phyloP scores from a whole-genome alignment of 2,888 invertebrate genomes.

The Cantharis nigra region DNA sequence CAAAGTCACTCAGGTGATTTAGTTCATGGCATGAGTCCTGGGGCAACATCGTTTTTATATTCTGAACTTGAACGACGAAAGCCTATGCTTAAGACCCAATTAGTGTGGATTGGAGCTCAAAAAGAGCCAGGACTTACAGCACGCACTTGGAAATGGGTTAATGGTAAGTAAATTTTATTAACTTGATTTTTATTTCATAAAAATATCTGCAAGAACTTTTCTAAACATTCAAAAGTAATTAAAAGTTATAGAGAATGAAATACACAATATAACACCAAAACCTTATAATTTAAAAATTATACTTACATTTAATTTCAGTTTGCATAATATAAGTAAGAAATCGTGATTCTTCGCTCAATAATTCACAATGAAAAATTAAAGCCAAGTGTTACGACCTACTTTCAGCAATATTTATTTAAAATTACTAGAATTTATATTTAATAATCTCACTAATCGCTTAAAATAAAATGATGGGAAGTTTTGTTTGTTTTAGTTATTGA shows the following conservation, averaged over 20 bases:
- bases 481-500: not conserved
- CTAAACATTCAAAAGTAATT: not conserved
- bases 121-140: constrained; percentile 84
- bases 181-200: too few relatives aligned
- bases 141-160: constrained; percentile 88
- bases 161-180: constrained; percentile 64
- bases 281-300: not conserved
- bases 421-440: not conserved
- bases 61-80: constrained; percentile 83
- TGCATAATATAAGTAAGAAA: not conserved
- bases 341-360: not conserved
- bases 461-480: not conserved
- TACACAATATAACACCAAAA: not conserved
- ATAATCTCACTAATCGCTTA: not conserved
- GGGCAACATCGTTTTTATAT: constrained; percentile 68
- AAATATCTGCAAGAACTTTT: not conserved
- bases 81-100: constrained; percentile 77
- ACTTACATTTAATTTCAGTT: not conserved
- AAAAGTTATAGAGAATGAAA: not conserved
- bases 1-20: constrained; percentile 67
- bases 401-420: not conserved
- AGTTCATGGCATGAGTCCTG: constrained; percentile 65
- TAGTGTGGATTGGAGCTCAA: constrained; percentile 91
- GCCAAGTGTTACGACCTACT: not conserved
- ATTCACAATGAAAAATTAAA: not conserved